Evolutionary conservation across 2,888 invertebrate species (phyloP).

Genomic region (Andrena bicolor): DNA sequence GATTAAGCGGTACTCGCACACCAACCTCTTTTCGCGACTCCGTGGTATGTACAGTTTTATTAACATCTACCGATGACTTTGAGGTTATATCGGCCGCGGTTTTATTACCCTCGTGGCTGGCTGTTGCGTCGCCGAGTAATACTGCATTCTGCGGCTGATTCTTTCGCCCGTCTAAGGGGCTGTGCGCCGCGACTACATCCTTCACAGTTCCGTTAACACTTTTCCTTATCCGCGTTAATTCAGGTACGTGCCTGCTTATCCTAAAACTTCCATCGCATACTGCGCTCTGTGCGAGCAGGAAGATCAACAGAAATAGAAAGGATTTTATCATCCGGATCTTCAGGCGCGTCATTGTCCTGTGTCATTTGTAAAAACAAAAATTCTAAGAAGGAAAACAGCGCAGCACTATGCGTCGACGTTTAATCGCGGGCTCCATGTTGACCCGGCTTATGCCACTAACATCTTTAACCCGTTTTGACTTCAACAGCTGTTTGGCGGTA

Average conservation of each 20-base stretch:
- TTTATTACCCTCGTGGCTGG: constrained; percentile 35
- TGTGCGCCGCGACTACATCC: constrained; percentile 44
- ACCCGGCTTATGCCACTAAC: constrained; percentile 56
- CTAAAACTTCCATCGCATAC: constrained; percentile 65
- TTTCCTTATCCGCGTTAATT: constrained; percentile 38
- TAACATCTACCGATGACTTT: constrained; percentile 43
- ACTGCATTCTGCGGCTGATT: constrained; percentile 29
- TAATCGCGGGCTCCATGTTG: constrained; percentile 64
- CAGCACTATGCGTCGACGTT: constrained; percentile 53
- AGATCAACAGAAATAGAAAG: constrained; percentile 72
- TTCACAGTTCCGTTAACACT: constrained; percentile 18
- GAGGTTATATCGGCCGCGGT: constrained; percentile 61
- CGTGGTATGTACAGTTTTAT: constrained; percentile 55
- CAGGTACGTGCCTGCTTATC: constrained; percentile 44
- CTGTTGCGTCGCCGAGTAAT: constrained; percentile 10
- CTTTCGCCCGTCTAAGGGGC: constrained; percentile 28
- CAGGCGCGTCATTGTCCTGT: constrained; percentile 71
- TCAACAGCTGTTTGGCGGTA: constrained; percentile 51
- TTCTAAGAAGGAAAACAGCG: constrained; percentile 50
- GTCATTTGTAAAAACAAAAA: constrained; percentile 65
- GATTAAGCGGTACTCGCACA: constrained; percentile 2
- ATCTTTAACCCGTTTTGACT: constrained; percentile 44
- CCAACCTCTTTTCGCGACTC: constrained; percentile 60
- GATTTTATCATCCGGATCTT: constrained; percentile 73
- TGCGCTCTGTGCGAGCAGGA: constrained; percentile 67